phyloP scores from a whole-genome alignment of 1,140 invertebrate species.

The Panagrolaimus sp. region DNA sequence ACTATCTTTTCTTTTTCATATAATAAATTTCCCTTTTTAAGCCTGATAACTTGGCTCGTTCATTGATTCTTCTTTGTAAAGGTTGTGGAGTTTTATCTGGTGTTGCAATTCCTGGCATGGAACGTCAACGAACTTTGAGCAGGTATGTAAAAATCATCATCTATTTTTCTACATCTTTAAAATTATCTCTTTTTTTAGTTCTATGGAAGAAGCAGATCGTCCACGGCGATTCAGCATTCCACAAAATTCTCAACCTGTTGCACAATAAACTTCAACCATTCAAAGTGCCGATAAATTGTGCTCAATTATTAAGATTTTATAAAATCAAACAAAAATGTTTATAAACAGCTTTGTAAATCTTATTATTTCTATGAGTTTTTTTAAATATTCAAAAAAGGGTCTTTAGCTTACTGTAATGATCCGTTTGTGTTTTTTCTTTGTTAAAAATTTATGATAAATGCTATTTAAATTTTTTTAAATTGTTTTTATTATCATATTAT shows the following conservation, averaged over 20 bases:
- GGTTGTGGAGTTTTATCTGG: constrained; percentile 56
- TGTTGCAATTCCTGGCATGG: constrained; percentile 57
- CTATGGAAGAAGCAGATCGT: constrained; percentile 57
- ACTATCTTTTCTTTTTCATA: background rate
- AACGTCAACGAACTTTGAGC: constrained; percentile 55
- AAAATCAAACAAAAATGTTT: too few relatives aligned
- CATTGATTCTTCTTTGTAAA: constrained; percentile 56
- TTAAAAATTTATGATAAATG: too few relatives aligned
- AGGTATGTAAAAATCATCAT: constrained; percentile 25
- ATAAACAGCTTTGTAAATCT: too few relatives aligned
- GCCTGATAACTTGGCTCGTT: constrained; percentile 57
- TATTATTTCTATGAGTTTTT: too few relatives aligned
- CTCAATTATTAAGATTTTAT: too few relatives aligned
- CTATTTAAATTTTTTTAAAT: too few relatives aligned
- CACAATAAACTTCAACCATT: background rate
- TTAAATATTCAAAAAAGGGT: too few relatives aligned
- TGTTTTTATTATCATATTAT: too few relatives aligned
- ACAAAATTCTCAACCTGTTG: constrained; percentile 21
- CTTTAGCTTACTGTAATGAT: too few relatives aligned
- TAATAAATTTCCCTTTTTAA: constrained; percentile 30
- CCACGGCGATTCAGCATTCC: constrained; percentile 55
- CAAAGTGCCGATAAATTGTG: too few relatives aligned
- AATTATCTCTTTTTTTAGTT: constrained; percentile 36
- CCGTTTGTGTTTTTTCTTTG: too few relatives aligned
- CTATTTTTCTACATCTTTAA: constrained; percentile 7